Evolutionary conservation across 2,888 invertebrate genomes (phyloP).

Genomic region (Tachina fera): DNA sequence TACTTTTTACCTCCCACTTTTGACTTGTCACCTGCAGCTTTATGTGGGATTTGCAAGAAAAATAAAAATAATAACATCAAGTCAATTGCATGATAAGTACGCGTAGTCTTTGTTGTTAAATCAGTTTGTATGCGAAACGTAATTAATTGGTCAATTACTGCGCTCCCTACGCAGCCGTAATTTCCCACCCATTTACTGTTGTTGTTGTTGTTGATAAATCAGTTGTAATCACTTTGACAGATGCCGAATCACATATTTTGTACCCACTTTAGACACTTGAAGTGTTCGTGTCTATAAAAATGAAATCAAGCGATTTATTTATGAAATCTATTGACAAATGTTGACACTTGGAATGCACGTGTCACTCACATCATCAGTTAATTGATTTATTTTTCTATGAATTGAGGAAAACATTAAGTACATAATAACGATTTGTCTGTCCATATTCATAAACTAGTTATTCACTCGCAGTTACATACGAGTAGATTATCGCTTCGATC

Average conservation of each 20-base stretch:
- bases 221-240: slow-evolving; percentile 34
- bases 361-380: slow-evolving; percentile 12
- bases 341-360: slow-evolving; percentile 22
- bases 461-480: neutral
- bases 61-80: neutral
- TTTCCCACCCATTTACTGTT: slow-evolving; percentile 17
- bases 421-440: neutral
- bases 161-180: neutral
- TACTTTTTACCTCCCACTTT: neutral
- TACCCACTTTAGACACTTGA: slow-evolving; percentile 36
- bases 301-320: slow-evolving; percentile 12
- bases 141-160: slow-evolving; percentile 7
- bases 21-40: neutral
- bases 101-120: slow-evolving; percentile 4
- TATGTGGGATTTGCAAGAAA: too few relatives aligned
- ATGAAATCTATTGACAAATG: slow-evolving; percentile 20
- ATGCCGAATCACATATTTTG: slow-evolving; percentile 27
- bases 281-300: slow-evolving; percentile 41
- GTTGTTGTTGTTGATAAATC: neutral
- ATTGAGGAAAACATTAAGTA: slow-evolving; percentile 10
- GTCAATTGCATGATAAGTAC: neutral
- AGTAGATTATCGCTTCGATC: neutral
- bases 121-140: slow-evolving; percentile 3
- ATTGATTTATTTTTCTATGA: slow-evolving; percentile 10
- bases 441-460: neutral